Conservation (phyloP, 1,140 invertebrate genomes). For the Euura saliciscinereae region DNA sequence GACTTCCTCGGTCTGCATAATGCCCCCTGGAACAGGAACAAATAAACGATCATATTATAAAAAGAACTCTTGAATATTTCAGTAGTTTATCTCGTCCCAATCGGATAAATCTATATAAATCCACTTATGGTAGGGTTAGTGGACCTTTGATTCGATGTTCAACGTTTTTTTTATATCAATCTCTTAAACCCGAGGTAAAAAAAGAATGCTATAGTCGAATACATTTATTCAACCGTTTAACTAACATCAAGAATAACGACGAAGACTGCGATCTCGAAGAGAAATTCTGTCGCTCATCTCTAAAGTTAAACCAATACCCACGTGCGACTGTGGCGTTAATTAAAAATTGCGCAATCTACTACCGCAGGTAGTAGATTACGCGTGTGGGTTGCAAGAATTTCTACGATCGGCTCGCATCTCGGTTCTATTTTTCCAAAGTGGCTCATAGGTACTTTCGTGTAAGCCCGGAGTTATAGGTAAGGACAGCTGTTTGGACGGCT, state of each 20-base stretch:
- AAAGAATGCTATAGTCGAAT: no score
- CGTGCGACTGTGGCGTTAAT: conserved; percentile 16
- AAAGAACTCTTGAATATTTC: no score
- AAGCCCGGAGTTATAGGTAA: background rate
- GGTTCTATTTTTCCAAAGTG: no score
- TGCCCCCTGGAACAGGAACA: conserved; percentile 49
- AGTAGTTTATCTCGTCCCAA: conserved; percentile 9
- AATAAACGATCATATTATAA: background rate
- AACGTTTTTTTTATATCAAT: no score
- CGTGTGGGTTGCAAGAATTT: conserved; percentile 20
- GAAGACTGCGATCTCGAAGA: no score
- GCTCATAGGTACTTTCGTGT: background rate
- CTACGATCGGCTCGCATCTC: no score
- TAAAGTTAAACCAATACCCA: conserved; percentile 28
- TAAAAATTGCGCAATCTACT: conserved; percentile 16
- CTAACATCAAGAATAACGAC: background rate
- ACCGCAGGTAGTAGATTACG: conserved; percentile 1
- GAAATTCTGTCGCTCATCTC: conserved; percentile 31
- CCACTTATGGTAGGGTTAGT: background rate
- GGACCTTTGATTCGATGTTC: no score
- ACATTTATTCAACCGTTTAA: background rate
- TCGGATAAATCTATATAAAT: conserved; percentile 26
- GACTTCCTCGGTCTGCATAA: conserved; percentile 62
- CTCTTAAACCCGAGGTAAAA: no score
- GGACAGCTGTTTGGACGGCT: background rate